phyloP scores from a whole-genome alignment of 2,797 vertebrate species.

The Percopsis omiscomaycus region DNA sequence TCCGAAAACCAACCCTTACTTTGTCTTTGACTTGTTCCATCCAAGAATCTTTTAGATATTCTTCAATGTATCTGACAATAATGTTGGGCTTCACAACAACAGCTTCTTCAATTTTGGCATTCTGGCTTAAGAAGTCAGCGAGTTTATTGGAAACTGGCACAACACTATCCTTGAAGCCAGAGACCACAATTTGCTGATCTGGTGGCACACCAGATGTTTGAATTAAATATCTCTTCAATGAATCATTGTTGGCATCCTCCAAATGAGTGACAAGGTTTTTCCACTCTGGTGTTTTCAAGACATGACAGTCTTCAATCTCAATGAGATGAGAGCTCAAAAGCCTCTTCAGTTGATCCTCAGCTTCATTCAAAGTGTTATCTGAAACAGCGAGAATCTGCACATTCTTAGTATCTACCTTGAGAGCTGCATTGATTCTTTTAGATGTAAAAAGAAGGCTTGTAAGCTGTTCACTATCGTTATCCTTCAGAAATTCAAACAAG shows the following conservation, averaged over 20 bases:
- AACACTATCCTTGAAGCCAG: conserved; percentile 72
- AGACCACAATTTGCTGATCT: conserved; percentile 69
- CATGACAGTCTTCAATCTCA: conserved; percentile 62
- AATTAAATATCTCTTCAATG: conserved; percentile 55
- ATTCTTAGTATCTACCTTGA: conserved; percentile 60
- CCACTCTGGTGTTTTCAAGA: conserved; percentile 75
- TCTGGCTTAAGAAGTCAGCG: conserved; percentile 71
- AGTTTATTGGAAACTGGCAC: conserved; percentile 54
- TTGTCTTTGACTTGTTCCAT: conserved; percentile 43
- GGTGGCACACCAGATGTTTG: conserved; percentile 10
- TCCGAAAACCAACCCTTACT: conserved; percentile 61
- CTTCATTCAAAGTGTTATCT: conserved; percentile 62
- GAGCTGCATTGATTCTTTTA: conserved; percentile 70
- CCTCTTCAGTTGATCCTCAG: conserved; percentile 70
- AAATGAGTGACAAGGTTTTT: conserved; percentile 55
- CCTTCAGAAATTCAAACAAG: conserved; percentile 73
- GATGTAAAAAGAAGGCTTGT: conserved; percentile 73
- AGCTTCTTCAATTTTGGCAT: conserved; percentile 64
- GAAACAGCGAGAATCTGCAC: conserved; percentile 71
- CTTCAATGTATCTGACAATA: conserved; percentile 72
- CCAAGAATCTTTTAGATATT: conserved; percentile 42
- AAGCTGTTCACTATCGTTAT: conserved; percentile 61
- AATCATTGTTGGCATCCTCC: conserved; percentile 43
- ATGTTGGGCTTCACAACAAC: conserved; percentile 51
- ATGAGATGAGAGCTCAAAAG: conserved; percentile 63